Conservation (phyloP, 2,113 vertebrate species). For the Panurus biarmicus region DNA sequence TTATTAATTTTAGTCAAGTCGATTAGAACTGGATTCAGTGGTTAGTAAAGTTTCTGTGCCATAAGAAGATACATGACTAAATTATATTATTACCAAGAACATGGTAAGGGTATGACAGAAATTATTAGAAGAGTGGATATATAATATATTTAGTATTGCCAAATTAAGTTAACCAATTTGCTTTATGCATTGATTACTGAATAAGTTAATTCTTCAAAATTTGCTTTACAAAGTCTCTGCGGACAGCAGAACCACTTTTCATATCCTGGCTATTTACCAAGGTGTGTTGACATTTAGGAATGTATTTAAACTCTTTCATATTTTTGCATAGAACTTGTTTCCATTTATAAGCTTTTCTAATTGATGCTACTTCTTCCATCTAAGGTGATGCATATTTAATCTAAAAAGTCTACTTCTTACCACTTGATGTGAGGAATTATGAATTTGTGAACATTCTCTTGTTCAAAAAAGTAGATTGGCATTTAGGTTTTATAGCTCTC, state of each 20-base stretch:
- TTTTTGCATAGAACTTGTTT: neutral
- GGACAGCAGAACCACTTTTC: neutral
- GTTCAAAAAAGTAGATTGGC: conserved; percentile 44
- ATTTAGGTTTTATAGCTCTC: conserved; percentile 38
- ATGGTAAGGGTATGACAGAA: neutral
- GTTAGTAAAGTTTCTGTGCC: neutral
- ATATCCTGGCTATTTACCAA: neutral
- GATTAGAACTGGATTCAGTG: neutral
- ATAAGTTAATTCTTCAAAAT: neutral
- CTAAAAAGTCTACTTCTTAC: neutral
- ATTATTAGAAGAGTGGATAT: neutral
- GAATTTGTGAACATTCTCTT: conserved; percentile 31
- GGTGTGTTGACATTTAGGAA: neutral
- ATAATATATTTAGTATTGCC: neutral
- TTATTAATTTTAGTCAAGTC: neutral
- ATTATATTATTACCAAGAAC: neutral
- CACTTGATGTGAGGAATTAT: neutral
- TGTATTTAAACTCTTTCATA: neutral
- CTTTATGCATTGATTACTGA: neutral
- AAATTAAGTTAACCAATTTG: neutral
- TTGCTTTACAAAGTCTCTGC: neutral
- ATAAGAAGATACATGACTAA: neutral
- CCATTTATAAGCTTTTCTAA: neutral
- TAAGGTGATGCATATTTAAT: conserved; percentile 19
- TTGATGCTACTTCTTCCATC: neutral